phyloP scores from a whole-genome alignment of 1,140 invertebrate genomes.

The Drosophila azteca region DNA sequence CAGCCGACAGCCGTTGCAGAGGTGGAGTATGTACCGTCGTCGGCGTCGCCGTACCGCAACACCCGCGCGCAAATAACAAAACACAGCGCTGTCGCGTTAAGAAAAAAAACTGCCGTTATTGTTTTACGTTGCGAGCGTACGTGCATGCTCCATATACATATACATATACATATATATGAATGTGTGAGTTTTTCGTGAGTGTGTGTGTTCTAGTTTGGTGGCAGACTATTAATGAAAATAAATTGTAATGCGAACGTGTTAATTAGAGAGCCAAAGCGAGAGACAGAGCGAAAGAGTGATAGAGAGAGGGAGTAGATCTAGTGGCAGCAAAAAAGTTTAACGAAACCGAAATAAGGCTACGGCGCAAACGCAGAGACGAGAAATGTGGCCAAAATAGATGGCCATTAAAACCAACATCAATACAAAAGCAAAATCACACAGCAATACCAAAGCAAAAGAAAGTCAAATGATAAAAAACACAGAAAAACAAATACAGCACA shows the following conservation, averaged over 20 bases:
- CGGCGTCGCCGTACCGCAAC: constrained; percentile 22
- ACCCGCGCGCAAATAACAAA: constrained; percentile 75
- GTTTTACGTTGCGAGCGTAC: constrained; percentile 48
- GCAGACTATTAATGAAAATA: constrained; percentile 67
- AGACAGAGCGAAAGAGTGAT: background rate
- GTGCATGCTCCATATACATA: constrained; percentile 1
- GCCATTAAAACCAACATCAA: constrained; percentile 13
- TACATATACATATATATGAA: background rate
- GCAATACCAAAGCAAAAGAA: constrained; percentile 35
- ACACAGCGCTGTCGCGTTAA: constrained; percentile 36
- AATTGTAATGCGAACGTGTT: constrained; percentile 72
- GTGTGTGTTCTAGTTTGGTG: constrained; percentile 56
- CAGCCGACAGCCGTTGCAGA: background rate
- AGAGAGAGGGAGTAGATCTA: too few relatives aligned
- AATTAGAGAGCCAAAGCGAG: constrained; percentile 46
- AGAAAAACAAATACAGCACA: constrained; percentile 8
- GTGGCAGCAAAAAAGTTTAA: constrained; percentile 27
- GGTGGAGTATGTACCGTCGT: too few relatives aligned
- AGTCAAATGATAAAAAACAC: constrained; percentile 47
- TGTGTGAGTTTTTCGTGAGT: constrained; percentile 4
- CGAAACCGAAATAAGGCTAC: constrained; percentile 35
- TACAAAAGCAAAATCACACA: constrained; percentile 12
- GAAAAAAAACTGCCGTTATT: constrained; percentile 55
- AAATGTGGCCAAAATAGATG: constrained; percentile 36
- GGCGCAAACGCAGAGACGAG: constrained; percentile 6